These are phyloP conservation scores for Climacteris rufus DNA, from an alignment of 2,113 vertebrate species.

Conservation along the genomic window DNA sequence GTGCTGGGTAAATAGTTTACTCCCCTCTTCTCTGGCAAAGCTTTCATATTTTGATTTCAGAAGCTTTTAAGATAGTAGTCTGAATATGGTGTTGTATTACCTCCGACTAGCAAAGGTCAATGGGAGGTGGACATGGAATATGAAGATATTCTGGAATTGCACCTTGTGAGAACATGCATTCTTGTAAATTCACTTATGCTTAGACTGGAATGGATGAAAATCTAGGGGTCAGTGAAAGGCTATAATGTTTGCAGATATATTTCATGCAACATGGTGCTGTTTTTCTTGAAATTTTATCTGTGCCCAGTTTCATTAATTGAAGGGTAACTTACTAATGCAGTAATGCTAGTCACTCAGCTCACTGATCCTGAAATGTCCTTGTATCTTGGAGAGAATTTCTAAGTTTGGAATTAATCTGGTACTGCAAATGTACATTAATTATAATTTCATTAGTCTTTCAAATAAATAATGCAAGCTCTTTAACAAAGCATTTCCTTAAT, in stretches of 20 bases:
- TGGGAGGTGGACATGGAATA: accelerated
- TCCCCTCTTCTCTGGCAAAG: not conserved
- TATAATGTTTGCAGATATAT: not conserved
- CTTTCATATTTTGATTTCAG: not conserved
- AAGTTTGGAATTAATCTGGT: not conserved
- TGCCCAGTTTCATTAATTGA: not conserved
- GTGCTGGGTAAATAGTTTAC: not conserved
- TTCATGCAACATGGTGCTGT: accelerated
- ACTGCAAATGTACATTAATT: conserved; percentile 20
- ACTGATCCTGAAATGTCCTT: not conserved
- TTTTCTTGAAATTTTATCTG: not conserved
- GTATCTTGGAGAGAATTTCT: not conserved
- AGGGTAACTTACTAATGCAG: not conserved
- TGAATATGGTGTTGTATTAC: not conserved
- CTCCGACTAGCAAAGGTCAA: not conserved
- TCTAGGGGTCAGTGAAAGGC: not conserved
- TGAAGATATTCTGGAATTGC: not conserved
- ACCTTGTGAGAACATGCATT: not conserved
- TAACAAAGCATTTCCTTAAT: conserved; percentile 65
- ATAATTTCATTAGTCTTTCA: conserved; percentile 64
- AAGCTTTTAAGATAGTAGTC: not conserved
- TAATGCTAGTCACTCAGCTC: not conserved
- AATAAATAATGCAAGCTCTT: conserved; percentile 69
- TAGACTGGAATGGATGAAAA: not conserved
- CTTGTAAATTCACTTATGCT: not conserved